Evolutionary conservation across 1,140 invertebrate genomes (phyloP).

Genomic region (Carcinoscorpius rotundicauda): DNA sequence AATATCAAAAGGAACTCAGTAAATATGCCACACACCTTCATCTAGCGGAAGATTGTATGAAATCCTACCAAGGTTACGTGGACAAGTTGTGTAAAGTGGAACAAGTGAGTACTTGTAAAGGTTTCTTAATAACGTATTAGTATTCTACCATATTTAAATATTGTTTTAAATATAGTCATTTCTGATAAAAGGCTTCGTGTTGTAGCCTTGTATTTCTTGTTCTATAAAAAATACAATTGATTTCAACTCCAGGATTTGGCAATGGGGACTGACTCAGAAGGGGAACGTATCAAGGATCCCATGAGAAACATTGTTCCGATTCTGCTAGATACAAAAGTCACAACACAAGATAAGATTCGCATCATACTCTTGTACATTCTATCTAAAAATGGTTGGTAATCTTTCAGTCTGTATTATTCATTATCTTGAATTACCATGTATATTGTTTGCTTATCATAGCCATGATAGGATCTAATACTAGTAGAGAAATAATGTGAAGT

Average conservation of each 20-base stretch:
- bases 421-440: too few species aligned
- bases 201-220: slow-evolving; percentile 4
- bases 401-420: background rate
- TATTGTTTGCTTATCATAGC: too few species aligned
- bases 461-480: too few species aligned
- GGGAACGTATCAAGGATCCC: slow-evolving; percentile 97
- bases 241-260: slow-evolving; percentile 58
- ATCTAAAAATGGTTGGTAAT: slow-evolving; percentile 67
- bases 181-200: background rate
- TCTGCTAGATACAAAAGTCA: slow-evolving; percentile 65
- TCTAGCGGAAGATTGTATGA: slow-evolving; percentile 98
- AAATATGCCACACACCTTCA: slow-evolving; percentile 98
- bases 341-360: slow-evolving; percentile 89
- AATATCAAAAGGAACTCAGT: slow-evolving; percentile 97
- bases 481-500: too few species aligned
- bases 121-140: background rate
- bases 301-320: slow-evolving; percentile 98
- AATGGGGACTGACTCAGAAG: slow-evolving; percentile 81
- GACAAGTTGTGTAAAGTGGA: slow-evolving; percentile 98
- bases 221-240: background rate
- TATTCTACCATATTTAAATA: slow-evolving; percentile 13
- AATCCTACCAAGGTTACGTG: slow-evolving; percentile 86
- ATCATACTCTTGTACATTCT: slow-evolving; percentile 96
- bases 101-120: slow-evolving; percentile 41
- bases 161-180: slow-evolving; percentile 3